Conservation (phyloP, 2,113 vertebrate species). For the Phocoena sinus region DNA sequence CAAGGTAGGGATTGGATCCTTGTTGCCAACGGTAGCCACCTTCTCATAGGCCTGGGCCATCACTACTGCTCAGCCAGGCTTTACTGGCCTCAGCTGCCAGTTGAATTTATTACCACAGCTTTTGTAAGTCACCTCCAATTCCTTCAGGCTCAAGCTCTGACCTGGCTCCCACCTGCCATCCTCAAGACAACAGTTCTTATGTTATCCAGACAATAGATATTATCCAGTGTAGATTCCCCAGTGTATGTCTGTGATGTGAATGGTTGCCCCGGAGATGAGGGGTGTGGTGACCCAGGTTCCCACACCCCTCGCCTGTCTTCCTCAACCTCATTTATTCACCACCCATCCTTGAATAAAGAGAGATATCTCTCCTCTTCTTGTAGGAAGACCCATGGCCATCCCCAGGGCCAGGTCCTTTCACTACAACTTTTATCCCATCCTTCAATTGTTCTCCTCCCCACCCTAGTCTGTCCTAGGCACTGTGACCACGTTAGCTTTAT, state of each 20-base stretch:
- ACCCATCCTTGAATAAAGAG: too few species aligned
- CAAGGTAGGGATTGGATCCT: rapidly evolving
- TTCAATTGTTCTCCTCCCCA: neutral
- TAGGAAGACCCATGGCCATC: neutral
- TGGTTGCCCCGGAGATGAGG: neutral
- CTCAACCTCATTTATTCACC: neutral
- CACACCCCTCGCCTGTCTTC: too few species aligned
- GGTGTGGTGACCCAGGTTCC: neutral
- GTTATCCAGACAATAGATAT: neutral
- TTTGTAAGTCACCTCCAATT: neutral
- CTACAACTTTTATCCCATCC: neutral
- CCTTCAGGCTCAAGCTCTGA: neutral
- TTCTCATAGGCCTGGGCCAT: too few species aligned
- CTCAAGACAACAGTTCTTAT: neutral
- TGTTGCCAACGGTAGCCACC: neutral
- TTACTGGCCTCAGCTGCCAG: neutral
- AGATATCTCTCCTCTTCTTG: neutral
- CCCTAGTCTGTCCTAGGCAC: neutral
- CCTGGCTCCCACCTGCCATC: neutral
- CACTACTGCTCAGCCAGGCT: neutral
- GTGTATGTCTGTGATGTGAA: neutral
- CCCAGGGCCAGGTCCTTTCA: too few species aligned
- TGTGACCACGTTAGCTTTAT: neutral
- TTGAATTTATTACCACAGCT: neutral
- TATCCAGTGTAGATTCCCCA: neutral